Conservation (phyloP, 2,888 invertebrate genomes). For the Pristionchus arcanus region DNA sequence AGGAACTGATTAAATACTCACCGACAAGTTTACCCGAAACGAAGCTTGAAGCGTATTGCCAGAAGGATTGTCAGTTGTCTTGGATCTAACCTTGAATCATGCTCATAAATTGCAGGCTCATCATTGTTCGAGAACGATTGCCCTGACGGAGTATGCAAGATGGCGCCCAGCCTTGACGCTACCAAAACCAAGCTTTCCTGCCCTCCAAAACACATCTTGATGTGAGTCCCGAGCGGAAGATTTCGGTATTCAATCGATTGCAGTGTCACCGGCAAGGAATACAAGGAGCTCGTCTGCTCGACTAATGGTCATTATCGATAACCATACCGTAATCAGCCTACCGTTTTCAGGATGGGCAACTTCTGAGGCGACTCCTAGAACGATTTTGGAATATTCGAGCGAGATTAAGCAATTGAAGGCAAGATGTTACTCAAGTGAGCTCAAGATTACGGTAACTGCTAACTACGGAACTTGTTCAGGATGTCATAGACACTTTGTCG, state of each 20-base stretch:
- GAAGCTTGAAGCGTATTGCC: not conserved
- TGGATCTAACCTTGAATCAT: not conserved
- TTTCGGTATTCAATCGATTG: constrained; percentile 7
- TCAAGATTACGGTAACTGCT: not conserved
- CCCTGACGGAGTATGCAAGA: not conserved
- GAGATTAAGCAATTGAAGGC: not conserved
- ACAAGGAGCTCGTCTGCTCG: not conserved
- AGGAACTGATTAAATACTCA: not conserved
- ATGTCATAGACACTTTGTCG: not conserved
- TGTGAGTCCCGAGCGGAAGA: not conserved
- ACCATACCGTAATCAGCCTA: not conserved
- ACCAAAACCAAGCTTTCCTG: not conserved
- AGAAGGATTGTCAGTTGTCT: not conserved
- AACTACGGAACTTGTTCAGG: not conserved
- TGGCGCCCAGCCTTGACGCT: not conserved
- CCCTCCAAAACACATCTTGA: not conserved
- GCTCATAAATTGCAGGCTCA: not conserved
- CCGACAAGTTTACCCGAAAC: not conserved
- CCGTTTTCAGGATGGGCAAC: not conserved
- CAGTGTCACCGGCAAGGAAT: not conserved
- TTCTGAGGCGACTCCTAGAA: not conserved
- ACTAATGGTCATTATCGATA: not conserved
- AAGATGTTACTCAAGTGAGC: not conserved
- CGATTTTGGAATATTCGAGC: not conserved
- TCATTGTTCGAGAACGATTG: not conserved